Evolutionary conservation across 2,113 vertebrate genomes (phyloP), one percentile per base, ranked within the genome.

Genomic region (Hassar affinis): DNA sequence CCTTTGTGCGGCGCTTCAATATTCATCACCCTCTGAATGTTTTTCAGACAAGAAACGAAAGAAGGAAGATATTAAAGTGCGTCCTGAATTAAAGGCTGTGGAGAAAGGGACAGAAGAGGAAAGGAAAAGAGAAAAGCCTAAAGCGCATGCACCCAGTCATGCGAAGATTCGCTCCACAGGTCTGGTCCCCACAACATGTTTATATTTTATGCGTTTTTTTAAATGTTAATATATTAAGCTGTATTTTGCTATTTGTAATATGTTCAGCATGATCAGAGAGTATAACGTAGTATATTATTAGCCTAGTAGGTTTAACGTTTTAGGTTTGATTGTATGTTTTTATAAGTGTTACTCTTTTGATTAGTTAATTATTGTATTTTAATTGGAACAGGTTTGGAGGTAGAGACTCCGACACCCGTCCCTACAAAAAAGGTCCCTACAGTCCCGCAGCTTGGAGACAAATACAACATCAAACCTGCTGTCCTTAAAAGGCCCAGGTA

Each of bases 141-240:
- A 99, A 91, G 96, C 95, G 7, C 94, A 96, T 0, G 97, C 97
- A 0, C 97, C 97, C 11, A 98, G 97, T 89, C 97, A 99, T 0
- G 89, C 97, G 68, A 98, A 98, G 89, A 97, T 98, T 78, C 95
- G 97, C 81, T 99, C 96, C 64, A 99, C 96, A 6, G 97, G 97
- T 98, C n/a, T 25, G 87, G 20, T 11, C 52, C 18, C 27, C 12
- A 52, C 33, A 75, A 2, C 42, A 0, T 30, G 52, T 71, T 52
- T 45, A 49, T 49, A 3, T 27, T 68, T 59, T 69, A 11, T 57
- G 27, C 4, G 1, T 4, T 20, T 66, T 6, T 47, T 51, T 2
- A 51, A 14, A 17, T 42, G n/a, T 71, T 62, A 38, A 42, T 45
- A 54, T 51, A 51, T 49, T 9, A 9, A 22, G 38, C 4, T 69